Evolutionary conservation across 1,140 invertebrate species (phyloP).

Genomic region (Protaetia brevitarsis): DNA sequence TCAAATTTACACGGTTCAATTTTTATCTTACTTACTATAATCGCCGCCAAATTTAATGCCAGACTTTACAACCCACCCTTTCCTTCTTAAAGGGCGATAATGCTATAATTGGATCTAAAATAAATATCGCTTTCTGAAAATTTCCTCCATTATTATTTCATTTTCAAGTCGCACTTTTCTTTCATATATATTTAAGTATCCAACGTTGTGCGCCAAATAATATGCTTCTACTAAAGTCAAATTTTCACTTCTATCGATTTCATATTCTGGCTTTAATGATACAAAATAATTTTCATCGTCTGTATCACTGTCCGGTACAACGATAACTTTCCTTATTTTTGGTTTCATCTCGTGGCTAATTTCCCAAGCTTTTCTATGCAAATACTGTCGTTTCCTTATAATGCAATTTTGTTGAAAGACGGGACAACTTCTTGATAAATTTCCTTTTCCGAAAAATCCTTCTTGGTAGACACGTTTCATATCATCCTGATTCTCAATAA

Average conservation of each 20-base stretch:
- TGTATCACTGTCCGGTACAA: constrained; percentile 64
- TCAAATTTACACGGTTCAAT: neutral
- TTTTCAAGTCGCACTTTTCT: constrained; percentile 55
- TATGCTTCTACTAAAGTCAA: constrained; percentile 75
- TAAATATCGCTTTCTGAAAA: constrained; percentile 59
- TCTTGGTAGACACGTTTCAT: constrained; percentile 62
- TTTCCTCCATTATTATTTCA: constrained; percentile 55
- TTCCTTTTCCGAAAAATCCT: constrained; percentile 73
- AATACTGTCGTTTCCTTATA: constrained; percentile 44
- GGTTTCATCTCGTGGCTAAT: constrained; percentile 25
- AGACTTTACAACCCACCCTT: constrained; percentile 86
- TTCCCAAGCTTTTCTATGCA: constrained; percentile 33
- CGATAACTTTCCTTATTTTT: constrained; percentile 51
- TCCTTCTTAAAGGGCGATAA: constrained; percentile 85
- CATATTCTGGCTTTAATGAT: constrained; percentile 57
- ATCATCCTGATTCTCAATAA: constrained; percentile 58
- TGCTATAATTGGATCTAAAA: constrained; percentile 74
- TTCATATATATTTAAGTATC: constrained; percentile 66
- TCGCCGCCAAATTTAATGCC: constrained; percentile 88
- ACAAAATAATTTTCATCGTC: constrained; percentile 64
- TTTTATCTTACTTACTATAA: constrained; percentile 63
- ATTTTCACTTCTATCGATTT: constrained; percentile 57
- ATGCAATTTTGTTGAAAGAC: constrained; percentile 31
- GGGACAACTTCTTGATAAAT: constrained; percentile 40
- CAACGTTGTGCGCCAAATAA: constrained; percentile 72